Conservation (phyloP, 2,113 vertebrate genomes). For the Phalacrocorax aristotelis region DNA sequence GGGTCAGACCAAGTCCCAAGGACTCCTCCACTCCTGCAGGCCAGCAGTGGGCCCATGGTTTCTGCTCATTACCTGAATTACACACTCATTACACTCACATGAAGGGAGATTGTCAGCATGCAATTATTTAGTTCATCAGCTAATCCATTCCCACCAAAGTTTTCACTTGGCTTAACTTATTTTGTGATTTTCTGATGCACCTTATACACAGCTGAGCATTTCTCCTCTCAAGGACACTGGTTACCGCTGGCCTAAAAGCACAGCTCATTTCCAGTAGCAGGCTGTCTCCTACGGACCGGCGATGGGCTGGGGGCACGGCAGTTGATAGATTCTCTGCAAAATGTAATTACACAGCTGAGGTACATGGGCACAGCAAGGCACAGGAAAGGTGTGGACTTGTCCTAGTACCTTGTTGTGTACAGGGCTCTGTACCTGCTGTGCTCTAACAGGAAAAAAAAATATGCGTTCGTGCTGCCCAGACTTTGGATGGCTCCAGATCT, state of each 20-base stretch:
- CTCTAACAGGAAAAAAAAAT: neutral
- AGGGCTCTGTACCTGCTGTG: neutral
- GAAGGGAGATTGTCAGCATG: neutral
- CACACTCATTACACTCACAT: neutral
- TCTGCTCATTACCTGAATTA: neutral
- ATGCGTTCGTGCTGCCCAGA: fast-evolving
- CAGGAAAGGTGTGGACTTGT: neutral
- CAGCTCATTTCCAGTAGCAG: neutral
- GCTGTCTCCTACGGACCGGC: fast-evolving
- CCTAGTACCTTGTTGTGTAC: fast-evolving
- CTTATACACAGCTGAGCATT: neutral
- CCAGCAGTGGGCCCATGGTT: neutral
- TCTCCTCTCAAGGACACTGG: neutral
- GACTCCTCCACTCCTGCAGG: neutral
- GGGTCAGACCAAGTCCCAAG: neutral
- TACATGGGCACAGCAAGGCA: fast-evolving
- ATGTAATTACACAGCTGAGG: neutral
- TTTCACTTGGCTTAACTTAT: neutral
- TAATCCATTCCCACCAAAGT: neutral
- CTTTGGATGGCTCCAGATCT: neutral
- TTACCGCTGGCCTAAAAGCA: neutral
- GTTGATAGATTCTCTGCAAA: neutral
- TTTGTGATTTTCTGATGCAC: neutral
- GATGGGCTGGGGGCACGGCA: neutral
- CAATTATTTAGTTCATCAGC: neutral